A percentile compares a stretch with the other conserved stretches of the same genome.
Evolutionary conservation across 2,113 vertebrate species (phyloP).

Genomic region (Tapirus terrestris): DNA sequence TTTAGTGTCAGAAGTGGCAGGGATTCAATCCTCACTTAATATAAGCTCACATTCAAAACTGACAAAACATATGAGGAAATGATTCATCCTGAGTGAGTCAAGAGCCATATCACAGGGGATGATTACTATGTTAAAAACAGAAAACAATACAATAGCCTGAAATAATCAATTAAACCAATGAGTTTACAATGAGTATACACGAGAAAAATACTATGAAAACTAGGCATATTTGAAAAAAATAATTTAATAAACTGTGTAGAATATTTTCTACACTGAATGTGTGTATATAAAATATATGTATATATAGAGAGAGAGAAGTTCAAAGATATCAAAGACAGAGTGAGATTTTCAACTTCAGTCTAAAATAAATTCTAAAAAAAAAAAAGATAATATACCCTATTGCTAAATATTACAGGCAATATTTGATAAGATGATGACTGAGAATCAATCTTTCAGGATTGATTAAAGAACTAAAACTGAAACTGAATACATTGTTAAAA

Average conservation of each 20-base stretch:
- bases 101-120: neutral
- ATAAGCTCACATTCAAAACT: neutral
- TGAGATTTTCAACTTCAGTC: neutral
- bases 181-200: neutral
- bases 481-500: neutral
- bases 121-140: neutral
- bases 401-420: neutral
- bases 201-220: neutral
- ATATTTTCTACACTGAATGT: too few species aligned
- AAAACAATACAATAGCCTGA: neutral
- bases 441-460: neutral
- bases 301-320: neutral
- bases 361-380: neutral
- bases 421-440: neutral
- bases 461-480: neutral
- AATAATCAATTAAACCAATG: neutral
- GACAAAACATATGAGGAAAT: neutral
- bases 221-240: too few species aligned
- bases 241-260: too few species aligned
- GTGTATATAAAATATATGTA: too few species aligned
- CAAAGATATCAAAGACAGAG: neutral
- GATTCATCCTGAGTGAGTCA: neutral
- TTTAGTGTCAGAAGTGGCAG: neutral
- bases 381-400: neutral
- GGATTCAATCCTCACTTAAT: neutral